These are phyloP conservation scores for Himalopsyche tibetana DNA, from an alignment of 2,888 invertebrate genomes.

Conservation along the genomic window DNA sequence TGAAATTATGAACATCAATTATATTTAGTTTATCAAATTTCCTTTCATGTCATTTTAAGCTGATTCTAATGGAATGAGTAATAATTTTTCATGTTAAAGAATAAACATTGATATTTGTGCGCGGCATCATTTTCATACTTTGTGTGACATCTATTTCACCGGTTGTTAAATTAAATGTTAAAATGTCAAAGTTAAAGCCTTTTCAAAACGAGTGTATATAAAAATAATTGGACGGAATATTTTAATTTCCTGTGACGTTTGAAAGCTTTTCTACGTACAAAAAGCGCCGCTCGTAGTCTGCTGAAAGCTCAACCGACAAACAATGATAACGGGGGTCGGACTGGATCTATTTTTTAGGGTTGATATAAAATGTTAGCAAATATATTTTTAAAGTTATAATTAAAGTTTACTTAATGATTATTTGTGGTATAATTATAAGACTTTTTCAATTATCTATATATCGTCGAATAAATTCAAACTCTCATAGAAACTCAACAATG, in stretches of 20 bases:
- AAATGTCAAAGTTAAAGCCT: conserved; percentile 41
- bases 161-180: conserved; percentile 50
- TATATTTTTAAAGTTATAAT: no score
- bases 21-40: no score
- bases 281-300: conserved; percentile 37
- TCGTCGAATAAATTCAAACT: no score
- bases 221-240: conserved; percentile 64
- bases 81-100: neutral
- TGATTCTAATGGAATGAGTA: no score
- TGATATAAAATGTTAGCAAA: neutral
- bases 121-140: neutral
- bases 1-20: no score
- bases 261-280: conserved; percentile 51
- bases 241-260: conserved; percentile 63
- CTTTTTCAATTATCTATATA: no score
- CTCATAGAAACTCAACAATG: no score
- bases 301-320: conserved; percentile 24
- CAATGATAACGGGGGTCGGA: conserved; percentile 41
- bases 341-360: conserved; percentile 8
- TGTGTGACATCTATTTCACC: conserved; percentile 43
- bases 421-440: no score
- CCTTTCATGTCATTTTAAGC: no score
- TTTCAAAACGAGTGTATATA: conserved; percentile 54
- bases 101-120: neutral
- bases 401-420: no score